phyloP scores from a whole-genome alignment of 23 tunicate species.

The Ascidia mentula region DNA sequence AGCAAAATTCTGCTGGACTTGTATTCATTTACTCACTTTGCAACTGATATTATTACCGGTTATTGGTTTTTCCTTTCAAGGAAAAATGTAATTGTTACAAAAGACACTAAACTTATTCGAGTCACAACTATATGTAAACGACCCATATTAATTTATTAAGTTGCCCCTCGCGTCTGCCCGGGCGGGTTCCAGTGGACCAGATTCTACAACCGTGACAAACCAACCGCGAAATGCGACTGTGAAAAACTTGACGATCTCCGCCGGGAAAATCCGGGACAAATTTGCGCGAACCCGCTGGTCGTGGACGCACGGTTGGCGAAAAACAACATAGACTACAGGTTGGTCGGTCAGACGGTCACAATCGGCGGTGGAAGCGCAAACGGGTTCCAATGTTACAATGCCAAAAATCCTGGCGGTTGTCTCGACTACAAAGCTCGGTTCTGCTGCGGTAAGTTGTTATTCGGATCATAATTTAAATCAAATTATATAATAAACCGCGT shows the following conservation, averaged over 20 bases:
- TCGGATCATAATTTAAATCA: too few species aligned
- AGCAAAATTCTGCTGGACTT: too few species aligned
- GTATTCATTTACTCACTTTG: too few species aligned
- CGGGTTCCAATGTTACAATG: neutral
- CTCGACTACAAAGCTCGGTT: constrained; percentile 9
- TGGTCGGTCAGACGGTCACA: neutral
- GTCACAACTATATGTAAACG: too few species aligned
- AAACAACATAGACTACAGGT: neutral
- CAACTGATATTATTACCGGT: too few species aligned
- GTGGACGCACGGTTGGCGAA: neutral
- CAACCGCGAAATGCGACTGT: neutral
- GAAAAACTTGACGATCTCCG: neutral
- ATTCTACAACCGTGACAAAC: neutral
- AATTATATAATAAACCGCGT: too few species aligned
- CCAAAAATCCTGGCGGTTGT: neutral
- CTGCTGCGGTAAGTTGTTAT: neutral
- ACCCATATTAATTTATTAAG: too few species aligned
- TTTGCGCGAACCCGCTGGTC: neutral
- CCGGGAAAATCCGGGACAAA: neutral
- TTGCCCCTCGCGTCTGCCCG: neutral
- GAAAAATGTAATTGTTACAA: too few species aligned
- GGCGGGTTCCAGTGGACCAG: neutral
- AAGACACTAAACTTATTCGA: too few species aligned
- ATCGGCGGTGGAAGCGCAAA: neutral
- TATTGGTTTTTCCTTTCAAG: too few species aligned